A percentile compares a stretch with the other conserved stretches of the same genome.
phyloP scores from a whole-genome alignment of 2,888 invertebrate species.

The Parasteatoda lunata region DNA sequence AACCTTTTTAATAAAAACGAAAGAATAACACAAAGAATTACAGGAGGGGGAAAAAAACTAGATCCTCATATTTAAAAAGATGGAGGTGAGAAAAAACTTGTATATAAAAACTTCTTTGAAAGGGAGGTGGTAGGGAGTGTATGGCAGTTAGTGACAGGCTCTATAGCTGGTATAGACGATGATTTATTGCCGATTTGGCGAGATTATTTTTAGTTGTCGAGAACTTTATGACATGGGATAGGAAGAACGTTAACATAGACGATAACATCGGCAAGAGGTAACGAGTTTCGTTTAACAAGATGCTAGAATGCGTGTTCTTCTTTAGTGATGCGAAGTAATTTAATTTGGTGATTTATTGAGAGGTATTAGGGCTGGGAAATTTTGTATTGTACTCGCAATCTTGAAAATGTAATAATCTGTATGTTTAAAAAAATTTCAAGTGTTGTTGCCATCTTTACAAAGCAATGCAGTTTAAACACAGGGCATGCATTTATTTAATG shows the following conservation, averaged over 20 bases:
- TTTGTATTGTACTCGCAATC: no score
- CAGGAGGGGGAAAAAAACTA: neutral
- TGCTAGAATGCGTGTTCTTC: no score
- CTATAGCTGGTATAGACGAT: neutral
- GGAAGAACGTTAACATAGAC: neutral
- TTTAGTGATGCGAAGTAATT: no score
- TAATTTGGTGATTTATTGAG: no score
- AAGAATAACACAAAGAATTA: neutral
- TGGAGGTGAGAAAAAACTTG: neutral
- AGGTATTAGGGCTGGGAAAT: no score
- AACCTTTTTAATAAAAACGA: no score
- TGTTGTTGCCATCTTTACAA: no score
- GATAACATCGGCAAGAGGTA: neutral
- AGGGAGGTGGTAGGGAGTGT: neutral
- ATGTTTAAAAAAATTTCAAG: no score
- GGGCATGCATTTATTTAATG: no score
- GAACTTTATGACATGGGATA: neutral
- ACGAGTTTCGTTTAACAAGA: neutral
- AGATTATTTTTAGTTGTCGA: neutral
- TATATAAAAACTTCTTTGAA: neutral
- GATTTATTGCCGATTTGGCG: conserved; percentile 13
- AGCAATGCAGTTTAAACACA: no score
- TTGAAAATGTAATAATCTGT: no score
- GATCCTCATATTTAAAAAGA: neutral
- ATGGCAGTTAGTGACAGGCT: neutral